Evolutionary conservation across 2,797 vertebrate species (phyloP), one percentile per base, ranked within the genome.

Genomic region (Falco concolor): DNA sequence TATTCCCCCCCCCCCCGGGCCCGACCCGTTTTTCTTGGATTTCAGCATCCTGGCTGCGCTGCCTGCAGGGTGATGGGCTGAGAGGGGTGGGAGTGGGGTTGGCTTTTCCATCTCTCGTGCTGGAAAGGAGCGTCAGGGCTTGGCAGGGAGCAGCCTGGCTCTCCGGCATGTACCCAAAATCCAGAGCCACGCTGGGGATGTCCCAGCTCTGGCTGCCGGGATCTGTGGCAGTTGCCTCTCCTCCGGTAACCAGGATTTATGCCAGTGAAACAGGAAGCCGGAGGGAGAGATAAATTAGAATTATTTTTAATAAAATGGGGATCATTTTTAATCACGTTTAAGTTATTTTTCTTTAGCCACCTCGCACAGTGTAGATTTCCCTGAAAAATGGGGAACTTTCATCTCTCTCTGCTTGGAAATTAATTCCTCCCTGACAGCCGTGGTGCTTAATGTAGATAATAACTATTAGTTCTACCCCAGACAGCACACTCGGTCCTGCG

Each of bases 271-370:
- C 64, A 59, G 60, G 87, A 44, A 74, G 75, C 86, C 10, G 2
- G 90, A 85, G 93, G 92, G 93, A 89, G 95, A 97, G 94, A 97
- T 97, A 95, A 96, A 97, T 97, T 93, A 92, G 95, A 96, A 97
- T 97, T 96, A 97, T 94, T 97, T 97, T 97, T 96, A 97, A 97
- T 97, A 97, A 97, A 97, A 95, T 18, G 85, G 87, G 95, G 93
- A 97, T 97, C 94, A 94, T 97, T 97, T 97, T 97, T 95, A 97
- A 97, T 97, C 94, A 92, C 36, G 52, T 93, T 96, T 90, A 44
- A 92, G 90, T 93, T 95, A 84, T 92, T 95, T 94, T 95, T 94
- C 95, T 87, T 69, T 28, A 79, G 90, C 88, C 77, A 42, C 90
- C 80, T 82, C 52, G 74, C 19, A 1, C 22, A 2, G 80, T 15